phyloP scores from a whole-genome alignment of 2,888 invertebrate genomes.

The Glaucopsyche alexis region DNA sequence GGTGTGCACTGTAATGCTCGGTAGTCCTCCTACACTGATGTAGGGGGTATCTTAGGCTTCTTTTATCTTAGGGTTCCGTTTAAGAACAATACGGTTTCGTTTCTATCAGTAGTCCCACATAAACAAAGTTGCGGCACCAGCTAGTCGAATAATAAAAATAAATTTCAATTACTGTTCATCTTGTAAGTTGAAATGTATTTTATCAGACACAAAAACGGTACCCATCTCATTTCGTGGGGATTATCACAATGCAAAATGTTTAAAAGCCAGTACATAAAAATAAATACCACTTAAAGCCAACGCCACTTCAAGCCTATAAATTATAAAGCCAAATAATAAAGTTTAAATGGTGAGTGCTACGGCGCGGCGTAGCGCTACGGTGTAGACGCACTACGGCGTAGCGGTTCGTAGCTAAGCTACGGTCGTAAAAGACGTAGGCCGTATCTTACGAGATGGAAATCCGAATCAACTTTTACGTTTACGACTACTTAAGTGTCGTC shows the following conservation, averaged over 20 bases:
- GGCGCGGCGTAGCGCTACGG: constrained; percentile 23
- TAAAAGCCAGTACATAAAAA: background rate
- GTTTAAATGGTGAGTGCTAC: constrained; percentile 17
- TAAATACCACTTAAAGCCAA: constrained; percentile 6
- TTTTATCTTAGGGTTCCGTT: too few species aligned
- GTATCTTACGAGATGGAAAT: background rate
- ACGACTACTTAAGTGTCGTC: background rate
- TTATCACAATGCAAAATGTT: background rate
- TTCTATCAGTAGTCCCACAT: too few species aligned
- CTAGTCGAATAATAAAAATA: too few species aligned
- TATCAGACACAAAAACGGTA: background rate
- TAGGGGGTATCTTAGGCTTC: too few species aligned
- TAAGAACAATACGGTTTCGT: too few species aligned
- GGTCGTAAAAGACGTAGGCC: constrained; percentile 11
- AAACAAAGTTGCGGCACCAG: too few species aligned
- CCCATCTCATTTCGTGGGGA: background rate
- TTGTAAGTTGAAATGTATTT: background rate
- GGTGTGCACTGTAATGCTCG: too few species aligned
- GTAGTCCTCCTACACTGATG: too few species aligned
- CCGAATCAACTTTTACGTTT: constrained; percentile 1
- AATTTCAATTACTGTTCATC: too few species aligned
- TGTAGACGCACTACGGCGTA: constrained; percentile 18
- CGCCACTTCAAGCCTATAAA: constrained; percentile 17
- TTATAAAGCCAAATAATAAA: constrained; percentile 23
- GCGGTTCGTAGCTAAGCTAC: constrained; percentile 13